Conservation (phyloP, 2,888 invertebrate species). For the Sarcophaga variegata region DNA sequence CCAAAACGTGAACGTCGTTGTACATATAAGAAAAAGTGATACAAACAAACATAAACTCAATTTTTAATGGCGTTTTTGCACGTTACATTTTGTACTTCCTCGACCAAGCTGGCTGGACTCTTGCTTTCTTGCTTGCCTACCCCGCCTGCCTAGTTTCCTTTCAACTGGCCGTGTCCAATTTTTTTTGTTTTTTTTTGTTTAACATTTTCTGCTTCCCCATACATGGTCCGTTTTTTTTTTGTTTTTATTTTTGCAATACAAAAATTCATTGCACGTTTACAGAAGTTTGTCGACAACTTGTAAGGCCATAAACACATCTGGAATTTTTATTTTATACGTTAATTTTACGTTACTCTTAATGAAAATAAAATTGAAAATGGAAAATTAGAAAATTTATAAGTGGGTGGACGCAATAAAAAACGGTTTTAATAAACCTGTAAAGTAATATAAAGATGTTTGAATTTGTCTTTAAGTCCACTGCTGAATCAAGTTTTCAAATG, state of each 20-base stretch:
- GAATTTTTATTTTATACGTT: conserved; percentile 55
- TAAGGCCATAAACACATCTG: conserved; percentile 66
- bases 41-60: conserved; percentile 55
- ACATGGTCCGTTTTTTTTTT: conserved; percentile 19
- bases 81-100: conserved; percentile 46
- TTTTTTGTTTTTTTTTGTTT: conserved; percentile 10
- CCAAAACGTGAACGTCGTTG: conserved; percentile 8
- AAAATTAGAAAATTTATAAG: too few species aligned
- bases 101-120: background rate
- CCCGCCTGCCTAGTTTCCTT: background rate
- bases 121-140: background rate
- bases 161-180: conserved; percentile 48
- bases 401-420: too few species aligned
- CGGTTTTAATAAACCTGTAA: too few species aligned
- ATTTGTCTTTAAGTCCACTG: too few species aligned
- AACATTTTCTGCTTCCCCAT: conserved; percentile 34
- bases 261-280: conserved; percentile 55
- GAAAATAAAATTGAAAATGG: background rate
- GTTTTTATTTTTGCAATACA: background rate
- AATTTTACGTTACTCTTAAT: background rate
- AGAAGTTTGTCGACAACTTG: conserved; percentile 68
- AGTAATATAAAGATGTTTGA: too few species aligned
- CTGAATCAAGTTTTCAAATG: too few species aligned
- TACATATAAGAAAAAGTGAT: background rate
- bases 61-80: conserved; percentile 69